Conservation (phyloP, 2,797 vertebrate species). For the Pitangus sulphuratus region DNA sequence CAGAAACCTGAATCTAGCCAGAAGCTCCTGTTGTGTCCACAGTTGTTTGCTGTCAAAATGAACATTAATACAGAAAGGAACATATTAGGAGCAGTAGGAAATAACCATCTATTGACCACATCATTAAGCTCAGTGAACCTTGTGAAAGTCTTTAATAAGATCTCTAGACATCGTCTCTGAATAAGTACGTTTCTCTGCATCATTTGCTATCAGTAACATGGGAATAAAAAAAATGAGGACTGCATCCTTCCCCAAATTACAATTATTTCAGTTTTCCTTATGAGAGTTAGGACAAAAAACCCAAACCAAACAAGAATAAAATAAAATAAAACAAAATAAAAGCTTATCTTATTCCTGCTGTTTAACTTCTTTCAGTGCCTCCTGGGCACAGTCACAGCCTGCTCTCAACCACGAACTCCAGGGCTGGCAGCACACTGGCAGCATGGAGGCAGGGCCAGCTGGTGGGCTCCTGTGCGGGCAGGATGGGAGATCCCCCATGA, state of each 20-base stretch:
- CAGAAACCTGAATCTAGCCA: background rate
- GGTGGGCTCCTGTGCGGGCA: background rate
- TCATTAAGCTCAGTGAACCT: background rate
- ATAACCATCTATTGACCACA: background rate
- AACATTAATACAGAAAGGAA: background rate
- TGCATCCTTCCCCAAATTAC: background rate
- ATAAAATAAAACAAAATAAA: background rate
- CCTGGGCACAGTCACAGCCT: background rate
- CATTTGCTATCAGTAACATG: background rate
- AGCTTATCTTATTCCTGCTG: background rate
- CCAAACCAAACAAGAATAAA: background rate
- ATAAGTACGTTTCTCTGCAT: background rate
- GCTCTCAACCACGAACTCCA: background rate
- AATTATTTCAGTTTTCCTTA: background rate
- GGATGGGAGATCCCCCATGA: background rate
- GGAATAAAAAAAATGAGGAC: background rate
- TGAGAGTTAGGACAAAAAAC: background rate
- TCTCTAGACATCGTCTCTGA: background rate
- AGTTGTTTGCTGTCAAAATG: background rate
- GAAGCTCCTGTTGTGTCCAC: background rate
- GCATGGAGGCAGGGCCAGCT: rapidly evolving
- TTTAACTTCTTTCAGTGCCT: background rate
- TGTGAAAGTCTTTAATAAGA: background rate
- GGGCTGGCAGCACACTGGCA: rapidly evolving
- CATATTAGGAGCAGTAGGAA: background rate